Percentiles rank a stretch among this genome's conserved stretches.
These are phyloP conservation scores for Lasiommata megera DNA, from an alignment of 2,888 invertebrate species.

Conservation along the genomic window DNA sequence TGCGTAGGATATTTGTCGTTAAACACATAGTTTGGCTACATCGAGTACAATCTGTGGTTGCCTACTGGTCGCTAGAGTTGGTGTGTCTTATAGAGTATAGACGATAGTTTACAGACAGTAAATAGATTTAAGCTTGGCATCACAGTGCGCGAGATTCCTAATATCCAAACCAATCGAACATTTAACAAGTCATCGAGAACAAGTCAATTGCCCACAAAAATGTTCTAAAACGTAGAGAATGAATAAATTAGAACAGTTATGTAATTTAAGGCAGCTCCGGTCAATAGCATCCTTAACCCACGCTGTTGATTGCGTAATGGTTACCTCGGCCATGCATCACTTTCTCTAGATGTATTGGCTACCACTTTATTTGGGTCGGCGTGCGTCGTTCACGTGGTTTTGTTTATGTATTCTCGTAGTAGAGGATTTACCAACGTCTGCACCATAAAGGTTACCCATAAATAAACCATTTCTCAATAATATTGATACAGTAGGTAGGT, in stretches of 20 bases:
- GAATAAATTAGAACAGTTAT: slow-evolving; percentile 28
- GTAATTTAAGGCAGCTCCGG: slow-evolving; percentile 26
- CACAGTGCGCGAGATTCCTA: too few relatives aligned
- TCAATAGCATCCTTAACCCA: slow-evolving; percentile 38
- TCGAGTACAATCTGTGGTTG: too few relatives aligned
- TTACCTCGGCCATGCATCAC: slow-evolving; percentile 65
- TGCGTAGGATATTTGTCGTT: too few relatives aligned
- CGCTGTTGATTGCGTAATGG: slow-evolving; percentile 54
- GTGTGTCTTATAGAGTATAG: too few relatives aligned
- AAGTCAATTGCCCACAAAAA: slow-evolving; percentile 21
- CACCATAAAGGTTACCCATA: slow-evolving; percentile 56
- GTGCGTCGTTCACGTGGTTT: slow-evolving; percentile 46
- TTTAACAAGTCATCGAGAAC: slow-evolving; percentile 31
- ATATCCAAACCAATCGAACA: slow-evolving; percentile 18
- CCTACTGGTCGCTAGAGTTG: too few relatives aligned
- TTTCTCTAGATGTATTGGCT: slow-evolving; percentile 68
- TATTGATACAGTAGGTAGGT: slow-evolving; percentile 11
- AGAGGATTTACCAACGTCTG: slow-evolving; percentile 45
- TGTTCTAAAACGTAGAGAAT: slow-evolving; percentile 20
- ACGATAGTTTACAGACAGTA: too few relatives aligned
- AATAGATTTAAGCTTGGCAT: too few relatives aligned
- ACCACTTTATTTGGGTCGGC: slow-evolving; percentile 58
- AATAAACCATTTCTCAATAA: slow-evolving; percentile 42
- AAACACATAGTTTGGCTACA: too few relatives aligned
- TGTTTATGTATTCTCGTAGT: slow-evolving; percentile 63